phyloP scores from a whole-genome alignment of 2,113 vertebrate genomes.

The Aphyosemion australe region DNA sequence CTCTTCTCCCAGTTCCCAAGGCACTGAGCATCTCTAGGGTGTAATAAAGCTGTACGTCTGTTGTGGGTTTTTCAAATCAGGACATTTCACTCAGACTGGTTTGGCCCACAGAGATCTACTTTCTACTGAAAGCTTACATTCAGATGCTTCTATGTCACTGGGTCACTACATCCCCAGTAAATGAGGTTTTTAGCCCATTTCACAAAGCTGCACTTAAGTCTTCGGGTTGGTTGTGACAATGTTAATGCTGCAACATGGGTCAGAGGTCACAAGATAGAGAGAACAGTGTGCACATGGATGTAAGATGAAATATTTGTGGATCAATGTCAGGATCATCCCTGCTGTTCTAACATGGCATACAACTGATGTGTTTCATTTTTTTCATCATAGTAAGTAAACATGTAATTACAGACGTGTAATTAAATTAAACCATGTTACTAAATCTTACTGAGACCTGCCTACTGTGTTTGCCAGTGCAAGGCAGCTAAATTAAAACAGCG shows the following conservation, averaged over 20 bases:
- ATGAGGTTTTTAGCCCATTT: slow-evolving; percentile 7
- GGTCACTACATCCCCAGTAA: slow-evolving; percentile 19
- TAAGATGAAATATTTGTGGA: slow-evolving; percentile 16
- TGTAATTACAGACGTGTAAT: not conserved
- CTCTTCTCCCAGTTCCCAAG: not conserved
- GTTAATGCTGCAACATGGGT: not conserved
- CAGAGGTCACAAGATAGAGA: slow-evolving; percentile 23
- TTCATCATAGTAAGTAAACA: not conserved
- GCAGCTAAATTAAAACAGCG: not conserved
- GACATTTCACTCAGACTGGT: not conserved
- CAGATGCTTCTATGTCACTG: slow-evolving; percentile 28
- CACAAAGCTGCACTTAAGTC: not conserved
- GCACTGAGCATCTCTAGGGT: not conserved
- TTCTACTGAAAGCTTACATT: slow-evolving; percentile 10
- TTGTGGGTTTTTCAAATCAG: not conserved
- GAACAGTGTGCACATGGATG: no score
- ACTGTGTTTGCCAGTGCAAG: not conserved
- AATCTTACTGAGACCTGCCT: not conserved
- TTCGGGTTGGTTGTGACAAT: not conserved
- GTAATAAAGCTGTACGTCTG: not conserved
- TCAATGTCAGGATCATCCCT: no score
- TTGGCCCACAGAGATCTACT: slow-evolving; percentile 19
- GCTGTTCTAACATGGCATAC: not conserved
- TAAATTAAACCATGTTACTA: not conserved
- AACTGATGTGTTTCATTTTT: not conserved